Percentiles rank a stretch among this genome's conserved stretches.
Conservation (phyloP, 2,113 vertebrate species). For the Tor tambroides region DNA sequence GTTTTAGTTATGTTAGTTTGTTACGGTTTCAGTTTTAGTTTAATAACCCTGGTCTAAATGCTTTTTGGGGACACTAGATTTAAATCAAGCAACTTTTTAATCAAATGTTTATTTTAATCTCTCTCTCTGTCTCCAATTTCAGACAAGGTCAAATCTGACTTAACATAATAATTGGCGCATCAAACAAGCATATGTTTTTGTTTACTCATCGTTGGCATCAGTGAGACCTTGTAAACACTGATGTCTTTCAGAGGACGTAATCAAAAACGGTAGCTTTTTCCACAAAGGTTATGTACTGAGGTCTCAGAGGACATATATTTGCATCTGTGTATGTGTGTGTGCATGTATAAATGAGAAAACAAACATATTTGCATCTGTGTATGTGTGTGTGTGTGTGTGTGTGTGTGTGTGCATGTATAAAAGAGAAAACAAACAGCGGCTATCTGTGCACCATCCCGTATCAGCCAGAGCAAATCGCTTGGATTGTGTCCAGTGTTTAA, state of each 20-base stretch:
- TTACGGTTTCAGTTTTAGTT: not conserved
- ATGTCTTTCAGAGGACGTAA: constrained; percentile 36
- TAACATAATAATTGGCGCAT: not conserved
- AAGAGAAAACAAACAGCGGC: not conserved
- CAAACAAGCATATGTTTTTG: constrained; percentile 44
- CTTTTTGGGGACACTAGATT: not conserved
- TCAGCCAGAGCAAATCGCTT: not conserved
- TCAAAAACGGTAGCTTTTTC: not conserved
- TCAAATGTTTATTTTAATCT: not conserved
- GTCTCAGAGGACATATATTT: constrained; percentile 2
- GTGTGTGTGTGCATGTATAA: not conserved
- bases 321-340: too few species aligned
- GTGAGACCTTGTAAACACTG: constrained; percentile 45
- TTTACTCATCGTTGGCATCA: constrained; percentile 32
- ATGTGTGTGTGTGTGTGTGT: not conserved
- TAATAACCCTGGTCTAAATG: not conserved
- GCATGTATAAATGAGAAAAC: too few species aligned
- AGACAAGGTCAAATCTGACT: not conserved
- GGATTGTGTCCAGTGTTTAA: not conserved
- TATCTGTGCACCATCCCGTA: not conserved
- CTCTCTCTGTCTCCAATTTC: not conserved
- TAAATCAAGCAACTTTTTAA: not conserved
- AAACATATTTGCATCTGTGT: not conserved
- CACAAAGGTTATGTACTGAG: not conserved
- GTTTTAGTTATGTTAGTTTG: too few species aligned